A percentile compares a stretch with the other conserved stretches of the same genome.
Evolutionary conservation across 2,113 vertebrate genomes (phyloP).

Genomic region (Genyomyrus donnyi): DNA sequence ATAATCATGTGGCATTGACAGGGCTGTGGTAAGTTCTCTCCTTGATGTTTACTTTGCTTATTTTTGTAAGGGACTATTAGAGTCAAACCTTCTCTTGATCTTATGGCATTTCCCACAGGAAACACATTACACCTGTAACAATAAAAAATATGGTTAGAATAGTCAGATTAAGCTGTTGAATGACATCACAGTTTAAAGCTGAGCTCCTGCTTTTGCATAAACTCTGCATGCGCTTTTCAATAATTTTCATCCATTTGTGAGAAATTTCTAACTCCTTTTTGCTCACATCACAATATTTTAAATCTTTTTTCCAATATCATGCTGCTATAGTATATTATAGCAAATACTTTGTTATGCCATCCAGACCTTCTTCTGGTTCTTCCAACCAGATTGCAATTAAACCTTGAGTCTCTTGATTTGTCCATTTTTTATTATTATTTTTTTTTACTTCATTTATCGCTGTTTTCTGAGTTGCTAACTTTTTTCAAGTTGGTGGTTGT

Average conservation of each 20-base stretch:
- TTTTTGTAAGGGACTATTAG: conserved; percentile 37
- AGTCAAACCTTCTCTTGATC: conserved; percentile 49
- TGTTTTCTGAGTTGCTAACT: background rate
- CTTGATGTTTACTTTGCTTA: background rate
- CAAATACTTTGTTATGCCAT: background rate
- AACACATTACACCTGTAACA: conserved; percentile 47
- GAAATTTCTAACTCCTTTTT: too few species aligned
- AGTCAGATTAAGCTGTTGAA: background rate
- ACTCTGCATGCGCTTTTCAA: too few species aligned
- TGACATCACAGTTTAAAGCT: background rate
- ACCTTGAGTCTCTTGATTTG: background rate
- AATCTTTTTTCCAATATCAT: background rate
- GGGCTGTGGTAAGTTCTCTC: background rate
- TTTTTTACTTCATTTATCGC: background rate
- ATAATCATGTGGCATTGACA: conserved; percentile 7
- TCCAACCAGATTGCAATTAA: background rate
- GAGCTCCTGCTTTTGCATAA: background rate
- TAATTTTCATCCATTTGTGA: too few species aligned
- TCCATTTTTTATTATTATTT: background rate
- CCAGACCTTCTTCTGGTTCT: background rate
- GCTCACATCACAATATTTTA: too few species aligned
- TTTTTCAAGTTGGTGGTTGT: background rate
- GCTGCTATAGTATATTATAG: background rate
- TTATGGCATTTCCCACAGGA: conserved; percentile 56
- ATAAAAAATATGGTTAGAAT: conserved; percentile 9